A percentile compares a stretch with the other conserved stretches of the same genome.
These are phyloP conservation scores for Camponotus vicinus DNA, from an alignment of 1,140 invertebrate species.

Conservation along the genomic window DNA sequence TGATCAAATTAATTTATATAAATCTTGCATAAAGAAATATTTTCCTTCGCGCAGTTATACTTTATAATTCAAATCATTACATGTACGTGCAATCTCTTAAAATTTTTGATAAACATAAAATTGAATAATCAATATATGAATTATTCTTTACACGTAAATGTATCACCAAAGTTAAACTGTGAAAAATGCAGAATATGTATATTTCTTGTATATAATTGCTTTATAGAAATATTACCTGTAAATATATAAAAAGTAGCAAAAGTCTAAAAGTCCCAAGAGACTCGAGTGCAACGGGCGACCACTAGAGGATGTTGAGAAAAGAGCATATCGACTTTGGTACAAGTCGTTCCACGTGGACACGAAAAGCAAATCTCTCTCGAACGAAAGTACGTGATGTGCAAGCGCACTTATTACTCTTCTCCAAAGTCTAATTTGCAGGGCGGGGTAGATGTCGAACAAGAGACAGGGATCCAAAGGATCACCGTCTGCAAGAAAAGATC, in stretches of 20 bases:
- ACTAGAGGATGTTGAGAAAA: constrained; percentile 15
- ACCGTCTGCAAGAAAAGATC: constrained; percentile 32
- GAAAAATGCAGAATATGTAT: background rate
- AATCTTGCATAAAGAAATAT: background rate
- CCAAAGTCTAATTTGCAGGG: constrained; percentile 68
- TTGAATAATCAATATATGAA: background rate
- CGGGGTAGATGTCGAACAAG: background rate
- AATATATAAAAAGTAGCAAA: constrained; percentile 28
- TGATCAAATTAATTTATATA: background rate
- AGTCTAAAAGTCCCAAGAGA: background rate
- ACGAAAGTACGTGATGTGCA: constrained; percentile 64
- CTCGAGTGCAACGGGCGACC: background rate
- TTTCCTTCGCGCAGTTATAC: background rate
- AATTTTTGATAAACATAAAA: background rate
- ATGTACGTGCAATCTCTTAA: background rate
- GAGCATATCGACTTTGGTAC: constrained; percentile 41
- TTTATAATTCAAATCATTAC: background rate
- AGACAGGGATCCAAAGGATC: background rate
- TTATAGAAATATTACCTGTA: background rate
- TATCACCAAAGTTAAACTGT: background rate
- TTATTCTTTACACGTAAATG: background rate
- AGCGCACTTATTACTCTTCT: constrained; percentile 68
- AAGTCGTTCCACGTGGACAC: constrained; percentile 21
- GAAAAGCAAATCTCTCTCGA: constrained; percentile 66
- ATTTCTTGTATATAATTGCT: background rate